Percentiles rank a stretch among this genome's conserved stretches.
Conservation (phyloP, 2,888 invertebrate species). For the Lasioglossum vierecki region DNA sequence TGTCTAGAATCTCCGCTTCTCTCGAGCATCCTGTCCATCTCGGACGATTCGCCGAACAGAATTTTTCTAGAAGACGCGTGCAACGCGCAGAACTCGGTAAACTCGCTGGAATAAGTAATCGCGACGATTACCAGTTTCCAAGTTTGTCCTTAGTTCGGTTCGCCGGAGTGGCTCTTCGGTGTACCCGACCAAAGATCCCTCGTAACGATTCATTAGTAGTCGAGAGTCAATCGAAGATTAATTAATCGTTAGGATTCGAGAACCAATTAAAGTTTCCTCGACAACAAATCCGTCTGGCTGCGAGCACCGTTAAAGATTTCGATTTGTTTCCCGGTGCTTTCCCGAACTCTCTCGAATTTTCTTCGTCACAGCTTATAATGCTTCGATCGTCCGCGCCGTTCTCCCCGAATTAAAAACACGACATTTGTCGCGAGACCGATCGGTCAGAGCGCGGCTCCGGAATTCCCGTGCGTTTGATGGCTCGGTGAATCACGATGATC, state of each 20-base stretch:
- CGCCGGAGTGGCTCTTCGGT: constrained; percentile 48
- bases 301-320: constrained; percentile 58
- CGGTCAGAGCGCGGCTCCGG: constrained; percentile 14
- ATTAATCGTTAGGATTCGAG: constrained; percentile 74
- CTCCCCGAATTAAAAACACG: constrained; percentile 14
- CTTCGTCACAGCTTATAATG: not conserved
- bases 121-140: constrained; percentile 33
- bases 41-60: not conserved
- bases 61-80: not conserved
- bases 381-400: constrained; percentile 16
- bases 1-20: not conserved
- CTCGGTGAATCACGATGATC: constrained; percentile 41
- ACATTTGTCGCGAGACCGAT: not conserved
- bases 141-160: constrained; percentile 36
- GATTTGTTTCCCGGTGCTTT: constrained; percentile 56
- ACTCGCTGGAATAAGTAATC: constrained; percentile 12
- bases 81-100: not conserved
- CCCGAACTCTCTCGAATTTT: constrained; percentile 34
- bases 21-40: not conserved
- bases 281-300: constrained; percentile 63
- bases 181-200: constrained; percentile 62
- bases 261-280: constrained; percentile 73
- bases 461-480: constrained; percentile 29
- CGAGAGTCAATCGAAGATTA: constrained; percentile 73
- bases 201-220: constrained; percentile 72